Percentiles rank a stretch among this genome's conserved stretches.
Conservation (phyloP, 2,797 vertebrate species). For the Masticophis lateralis region DNA sequence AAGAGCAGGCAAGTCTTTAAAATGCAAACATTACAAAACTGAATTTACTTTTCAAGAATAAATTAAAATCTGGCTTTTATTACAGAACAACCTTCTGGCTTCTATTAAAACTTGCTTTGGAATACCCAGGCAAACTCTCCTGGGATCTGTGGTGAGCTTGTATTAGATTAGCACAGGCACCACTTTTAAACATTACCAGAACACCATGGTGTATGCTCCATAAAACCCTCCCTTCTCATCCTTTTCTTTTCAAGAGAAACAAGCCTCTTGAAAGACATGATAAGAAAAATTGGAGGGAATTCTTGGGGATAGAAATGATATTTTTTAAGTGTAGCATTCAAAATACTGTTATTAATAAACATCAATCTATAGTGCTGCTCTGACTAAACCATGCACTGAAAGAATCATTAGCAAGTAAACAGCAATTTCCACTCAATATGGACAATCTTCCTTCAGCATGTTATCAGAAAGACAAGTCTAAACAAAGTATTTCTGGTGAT, state of each 20-base stretch:
- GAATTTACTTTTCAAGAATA: slow-evolving; percentile 30
- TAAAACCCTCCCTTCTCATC: slow-evolving; percentile 42
- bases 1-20: slow-evolving; percentile 20
- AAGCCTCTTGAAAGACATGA: slow-evolving; percentile 44
- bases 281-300: slow-evolving; percentile 42
- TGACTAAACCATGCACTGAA: not conserved
- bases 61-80: slow-evolving; percentile 43
- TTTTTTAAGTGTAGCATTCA: not conserved
- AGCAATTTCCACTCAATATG: not conserved
- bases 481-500: not conserved
- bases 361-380: not conserved
- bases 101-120: slow-evolving; percentile 52
- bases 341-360: not conserved
- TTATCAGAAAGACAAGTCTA: not conserved
- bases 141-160: slow-evolving; percentile 58
- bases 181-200: slow-evolving; percentile 62
- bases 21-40: slow-evolving; percentile 41
- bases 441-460: not conserved
- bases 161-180: slow-evolving; percentile 60
- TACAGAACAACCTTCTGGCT: slow-evolving; percentile 36
- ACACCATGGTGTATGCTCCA: slow-evolving; percentile 39
- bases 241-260: slow-evolving; percentile 40
- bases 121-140: slow-evolving; percentile 45
- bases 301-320: not conserved
- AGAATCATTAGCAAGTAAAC: not conserved